These are phyloP conservation scores for Alouatta palliata DNA, from an alignment of 2,113 vertebrate species.

Conservation along the genomic window DNA sequence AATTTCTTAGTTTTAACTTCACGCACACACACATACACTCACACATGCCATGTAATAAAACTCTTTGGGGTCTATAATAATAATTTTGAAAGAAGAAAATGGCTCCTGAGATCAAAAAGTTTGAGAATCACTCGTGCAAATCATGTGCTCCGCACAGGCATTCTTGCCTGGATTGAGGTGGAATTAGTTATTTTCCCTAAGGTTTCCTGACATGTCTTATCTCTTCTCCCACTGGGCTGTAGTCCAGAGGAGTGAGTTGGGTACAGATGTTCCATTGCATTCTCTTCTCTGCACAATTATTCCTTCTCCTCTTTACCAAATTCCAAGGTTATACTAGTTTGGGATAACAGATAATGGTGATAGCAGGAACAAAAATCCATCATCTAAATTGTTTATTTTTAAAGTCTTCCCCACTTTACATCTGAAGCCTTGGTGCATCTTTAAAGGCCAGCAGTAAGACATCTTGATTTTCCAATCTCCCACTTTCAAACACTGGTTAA, in stretches of 20 bases:
- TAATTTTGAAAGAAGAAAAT: not conserved
- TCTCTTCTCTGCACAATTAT: not conserved
- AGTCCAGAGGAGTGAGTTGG: not conserved
- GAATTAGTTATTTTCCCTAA: not conserved
- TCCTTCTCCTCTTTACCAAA: not conserved
- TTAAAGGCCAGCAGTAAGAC: not conserved
- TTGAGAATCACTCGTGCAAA: not conserved
- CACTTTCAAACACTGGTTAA: not conserved
- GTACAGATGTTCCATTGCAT: not conserved
- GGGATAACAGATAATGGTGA: not conserved
- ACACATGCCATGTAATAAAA: not conserved
- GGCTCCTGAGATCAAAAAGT: not conserved
- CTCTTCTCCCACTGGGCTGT: not conserved
- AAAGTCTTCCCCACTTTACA: not conserved
- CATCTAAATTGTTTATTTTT: not conserved
- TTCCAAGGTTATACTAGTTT: not conserved
- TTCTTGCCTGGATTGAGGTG: not conserved
- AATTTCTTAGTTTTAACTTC: not conserved
- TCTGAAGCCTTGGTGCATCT: not conserved
- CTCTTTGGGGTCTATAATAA: not conserved
- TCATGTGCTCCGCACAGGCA: not conserved
- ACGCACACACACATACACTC: too few species aligned
- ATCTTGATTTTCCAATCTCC: not conserved
- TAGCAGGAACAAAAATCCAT: not conserved
- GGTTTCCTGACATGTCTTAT: not conserved